Evolutionary conservation across 2,797 vertebrate genomes (phyloP).

Genomic region (Sciurus carolinensis): DNA sequence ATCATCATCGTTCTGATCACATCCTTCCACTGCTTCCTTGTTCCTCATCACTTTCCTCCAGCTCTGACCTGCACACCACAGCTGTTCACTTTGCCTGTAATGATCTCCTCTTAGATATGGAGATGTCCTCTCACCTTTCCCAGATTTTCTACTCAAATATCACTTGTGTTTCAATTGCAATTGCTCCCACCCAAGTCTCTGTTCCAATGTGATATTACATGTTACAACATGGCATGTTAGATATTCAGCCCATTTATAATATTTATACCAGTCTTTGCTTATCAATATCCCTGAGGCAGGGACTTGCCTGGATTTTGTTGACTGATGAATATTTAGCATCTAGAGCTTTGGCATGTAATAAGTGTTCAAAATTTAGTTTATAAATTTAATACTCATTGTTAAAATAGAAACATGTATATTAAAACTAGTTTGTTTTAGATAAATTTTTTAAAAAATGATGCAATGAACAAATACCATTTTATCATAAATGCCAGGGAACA

Average conservation of each 20-base stretch:
- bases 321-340: neutral
- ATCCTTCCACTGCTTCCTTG: neutral
- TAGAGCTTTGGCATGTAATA: neutral
- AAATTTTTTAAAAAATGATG: neutral
- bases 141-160: neutral
- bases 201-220: neutral
- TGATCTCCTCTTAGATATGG: neutral
- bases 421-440: neutral
- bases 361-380: neutral
- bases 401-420: neutral
- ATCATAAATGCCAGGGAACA: neutral
- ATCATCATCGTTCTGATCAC: neutral
- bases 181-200: neutral
- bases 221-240: neutral
- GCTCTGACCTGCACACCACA: neutral
- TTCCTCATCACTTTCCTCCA: neutral
- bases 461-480: neutral
- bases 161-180: neutral
- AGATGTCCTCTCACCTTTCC: neutral
- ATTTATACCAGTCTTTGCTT: neutral
- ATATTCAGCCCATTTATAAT: neutral
- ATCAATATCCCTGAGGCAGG: neutral
- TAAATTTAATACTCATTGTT: neutral
- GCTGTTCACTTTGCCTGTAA: neutral
- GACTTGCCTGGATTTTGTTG: neutral